A percentile compares a stretch with the other conserved stretches of the same genome.
phyloP scores from a whole-genome alignment of 2,888 invertebrate genomes.

The Colostygia pectinataria region DNA sequence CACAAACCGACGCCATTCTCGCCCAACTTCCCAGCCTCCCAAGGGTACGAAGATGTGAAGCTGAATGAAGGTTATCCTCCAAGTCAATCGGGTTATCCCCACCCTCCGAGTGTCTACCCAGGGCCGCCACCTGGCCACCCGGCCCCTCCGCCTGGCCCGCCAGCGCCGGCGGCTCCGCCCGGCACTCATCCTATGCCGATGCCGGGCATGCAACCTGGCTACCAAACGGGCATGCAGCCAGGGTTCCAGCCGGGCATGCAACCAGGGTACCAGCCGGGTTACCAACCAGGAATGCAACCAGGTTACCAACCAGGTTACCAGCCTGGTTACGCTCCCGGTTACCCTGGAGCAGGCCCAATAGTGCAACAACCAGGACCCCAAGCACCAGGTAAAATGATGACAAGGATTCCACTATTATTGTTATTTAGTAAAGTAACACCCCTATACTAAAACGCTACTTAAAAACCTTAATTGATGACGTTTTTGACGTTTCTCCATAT shows the following conservation, averaged over 20 bases:
- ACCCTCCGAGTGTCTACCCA: slow-evolving; percentile 51
- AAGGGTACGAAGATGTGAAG: slow-evolving; percentile 67
- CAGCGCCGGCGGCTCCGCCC: slow-evolving; percentile 50
- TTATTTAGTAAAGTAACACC: too few relatives aligned
- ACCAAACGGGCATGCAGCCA: slow-evolving; percentile 67
- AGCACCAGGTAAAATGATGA: slow-evolving; percentile 51
- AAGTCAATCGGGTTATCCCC: slow-evolving; percentile 38
- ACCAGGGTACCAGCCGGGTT: slow-evolving; percentile 65
- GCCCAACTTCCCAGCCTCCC: slow-evolving; percentile 71
- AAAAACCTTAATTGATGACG: too few relatives aligned
- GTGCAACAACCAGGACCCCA: slow-evolving; percentile 62
- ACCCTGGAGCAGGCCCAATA: slow-evolving; percentile 55
- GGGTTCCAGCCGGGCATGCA: slow-evolving; percentile 72
- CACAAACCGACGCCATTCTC: slow-evolving; percentile 70
- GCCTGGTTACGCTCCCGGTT: slow-evolving; percentile 56
- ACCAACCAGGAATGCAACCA: slow-evolving; percentile 69
- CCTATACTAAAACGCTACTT: too few relatives aligned
- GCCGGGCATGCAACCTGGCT: slow-evolving; percentile 65
- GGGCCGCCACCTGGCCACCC: slow-evolving; percentile 45
- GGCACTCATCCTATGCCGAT: slow-evolving; percentile 61
- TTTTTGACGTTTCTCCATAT: too few relatives aligned
- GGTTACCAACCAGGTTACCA: slow-evolving; percentile 58
- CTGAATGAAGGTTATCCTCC: slow-evolving; percentile 53
- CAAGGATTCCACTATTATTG: too few relatives aligned
- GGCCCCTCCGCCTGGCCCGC: slow-evolving; percentile 49